These are phyloP conservation scores for Chaenogobius annularis DNA, from an alignment of 2,113 vertebrate species.

Conservation along the genomic window DNA sequence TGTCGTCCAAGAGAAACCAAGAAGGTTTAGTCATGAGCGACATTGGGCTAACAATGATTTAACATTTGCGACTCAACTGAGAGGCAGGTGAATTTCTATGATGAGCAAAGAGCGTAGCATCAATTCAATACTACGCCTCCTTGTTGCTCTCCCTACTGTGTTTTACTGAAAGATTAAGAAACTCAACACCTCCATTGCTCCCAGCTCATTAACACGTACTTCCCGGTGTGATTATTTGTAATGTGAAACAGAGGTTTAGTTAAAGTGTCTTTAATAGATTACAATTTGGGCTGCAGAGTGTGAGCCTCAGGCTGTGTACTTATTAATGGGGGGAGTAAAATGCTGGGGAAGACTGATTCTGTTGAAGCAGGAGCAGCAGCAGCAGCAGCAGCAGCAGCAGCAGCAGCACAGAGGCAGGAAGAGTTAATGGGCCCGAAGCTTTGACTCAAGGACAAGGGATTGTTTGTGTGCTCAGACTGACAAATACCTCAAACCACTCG, in stretches of 20 bases:
- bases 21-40: too few species aligned
- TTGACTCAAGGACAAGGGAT: conserved; percentile 20
- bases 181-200: conserved; percentile 11
- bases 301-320: conserved; percentile 27
- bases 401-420: conserved; percentile 3
- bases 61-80: too few species aligned
- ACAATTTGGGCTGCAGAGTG: conserved; percentile 38
- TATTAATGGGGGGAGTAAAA: conserved; percentile 31
- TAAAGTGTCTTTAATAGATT: conserved; percentile 50
- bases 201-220: conserved; percentile 52
- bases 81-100: neutral
- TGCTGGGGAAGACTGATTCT: conserved; percentile 33
- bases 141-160: neutral
- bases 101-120: neutral
- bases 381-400: neutral
- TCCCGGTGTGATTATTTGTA: conserved; percentile 49
- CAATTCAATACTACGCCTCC: neutral
- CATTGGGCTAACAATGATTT: too few species aligned
- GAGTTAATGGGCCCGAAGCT: conserved; percentile 37
- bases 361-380: conserved; percentile 5
- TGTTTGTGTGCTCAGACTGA: conserved; percentile 11
- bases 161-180: neutral
- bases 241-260: conserved; percentile 53
- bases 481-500: conserved; percentile 17
- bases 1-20: too few species aligned